Percentiles rank a stretch among this genome's conserved stretches.
Conservation (phyloP, 2,888 invertebrate species). For the Lasioglossum zephyrum region DNA sequence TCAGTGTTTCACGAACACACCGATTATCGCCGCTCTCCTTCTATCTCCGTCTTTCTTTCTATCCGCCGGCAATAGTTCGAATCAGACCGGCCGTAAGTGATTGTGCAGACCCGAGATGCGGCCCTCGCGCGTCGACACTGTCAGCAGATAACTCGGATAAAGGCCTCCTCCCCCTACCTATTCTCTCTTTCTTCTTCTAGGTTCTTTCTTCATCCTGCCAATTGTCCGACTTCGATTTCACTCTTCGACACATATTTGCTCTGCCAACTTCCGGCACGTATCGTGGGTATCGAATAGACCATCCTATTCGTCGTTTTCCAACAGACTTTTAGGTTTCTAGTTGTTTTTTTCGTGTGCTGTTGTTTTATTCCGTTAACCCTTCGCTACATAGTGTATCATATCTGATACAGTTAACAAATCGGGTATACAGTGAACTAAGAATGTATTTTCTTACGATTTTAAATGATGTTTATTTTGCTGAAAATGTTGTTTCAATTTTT, state of each 20-base stretch:
- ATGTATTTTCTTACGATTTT: too few relatives aligned
- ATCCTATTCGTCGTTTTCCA: background rate
- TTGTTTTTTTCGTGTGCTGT: background rate
- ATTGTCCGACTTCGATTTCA: background rate
- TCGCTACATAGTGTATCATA: too few relatives aligned
- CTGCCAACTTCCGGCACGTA: background rate
- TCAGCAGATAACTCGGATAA: constrained; percentile 62
- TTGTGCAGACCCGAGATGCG: constrained; percentile 32
- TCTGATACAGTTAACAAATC: too few relatives aligned
- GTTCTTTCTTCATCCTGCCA: background rate
- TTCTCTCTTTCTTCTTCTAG: background rate
- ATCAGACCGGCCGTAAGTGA: constrained; percentile 48
- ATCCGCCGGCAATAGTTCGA: constrained; percentile 32
- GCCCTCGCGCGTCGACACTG: constrained; percentile 51
- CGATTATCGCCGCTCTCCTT: constrained; percentile 55
- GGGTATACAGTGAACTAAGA: too few relatives aligned
- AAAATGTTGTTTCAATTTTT: too few relatives aligned
- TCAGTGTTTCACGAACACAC: constrained; percentile 50
- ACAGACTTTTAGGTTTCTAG: background rate
- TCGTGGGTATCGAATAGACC: background rate
- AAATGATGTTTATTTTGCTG: too few relatives aligned
- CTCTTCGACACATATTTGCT: constrained; percentile 19
- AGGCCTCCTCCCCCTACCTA: background rate
- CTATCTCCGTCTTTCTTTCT: constrained; percentile 17
- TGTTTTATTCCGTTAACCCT: too few relatives aligned